Evolutionary conservation across 2,797 vertebrate species (phyloP).

Genomic region (Halcyon smyrnensis): DNA sequence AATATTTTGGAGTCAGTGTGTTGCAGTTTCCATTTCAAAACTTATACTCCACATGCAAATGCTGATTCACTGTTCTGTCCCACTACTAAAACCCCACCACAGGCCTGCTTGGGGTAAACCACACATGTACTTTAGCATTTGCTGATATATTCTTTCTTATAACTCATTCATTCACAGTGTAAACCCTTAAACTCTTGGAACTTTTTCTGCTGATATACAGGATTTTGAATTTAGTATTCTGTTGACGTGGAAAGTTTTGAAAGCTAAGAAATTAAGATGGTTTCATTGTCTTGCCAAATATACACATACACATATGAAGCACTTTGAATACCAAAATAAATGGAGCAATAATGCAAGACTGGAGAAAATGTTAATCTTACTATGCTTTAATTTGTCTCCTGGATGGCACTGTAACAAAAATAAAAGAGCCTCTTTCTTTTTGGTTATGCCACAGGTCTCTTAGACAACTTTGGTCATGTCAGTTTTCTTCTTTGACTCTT

Average conservation of each 20-base stretch:
- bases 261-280: not conserved
- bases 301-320: not conserved
- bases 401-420: not conserved
- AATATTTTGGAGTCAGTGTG: not conserved
- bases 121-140: accelerated
- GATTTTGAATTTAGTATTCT: not conserved
- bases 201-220: not conserved
- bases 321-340: not conserved
- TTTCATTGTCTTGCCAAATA: not conserved
- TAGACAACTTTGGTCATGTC: slow-evolving; percentile 44
- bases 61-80: not conserved
- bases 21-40: not conserved
- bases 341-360: not conserved
- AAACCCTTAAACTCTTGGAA: not conserved
- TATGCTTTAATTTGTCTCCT: not conserved
- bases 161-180: not conserved
- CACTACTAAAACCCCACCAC: not conserved
- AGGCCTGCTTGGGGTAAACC: not conserved
- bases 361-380: not conserved
- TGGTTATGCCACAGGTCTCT: not conserved
- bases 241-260: not conserved
- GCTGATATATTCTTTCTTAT: not conserved
- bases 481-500: slow-evolving; percentile 31
- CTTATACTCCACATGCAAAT: not conserved
- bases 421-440: not conserved